Percentiles rank a stretch among this genome's conserved stretches.
Conservation (phyloP, 1,140 invertebrate species). For the Acarapis woodi region DNA sequence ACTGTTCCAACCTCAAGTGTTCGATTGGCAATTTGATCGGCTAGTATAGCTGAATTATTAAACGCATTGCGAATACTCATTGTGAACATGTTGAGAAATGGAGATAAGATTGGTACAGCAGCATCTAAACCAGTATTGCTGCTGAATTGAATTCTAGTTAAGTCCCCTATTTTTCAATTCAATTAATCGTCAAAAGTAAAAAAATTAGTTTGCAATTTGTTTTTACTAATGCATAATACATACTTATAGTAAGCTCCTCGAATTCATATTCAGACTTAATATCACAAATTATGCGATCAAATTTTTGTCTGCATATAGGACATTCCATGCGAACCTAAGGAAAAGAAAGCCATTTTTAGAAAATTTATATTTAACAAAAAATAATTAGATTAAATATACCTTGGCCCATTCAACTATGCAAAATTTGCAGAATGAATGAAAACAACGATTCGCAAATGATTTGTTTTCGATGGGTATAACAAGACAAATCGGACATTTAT, state of each 20-base stretch:
- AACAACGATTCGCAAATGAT: constrained; percentile 63
- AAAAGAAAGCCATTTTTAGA: no score
- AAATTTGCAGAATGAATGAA: constrained; percentile 74
- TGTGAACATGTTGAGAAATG: background rate
- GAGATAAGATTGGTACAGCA: background rate
- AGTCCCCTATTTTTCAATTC: no score
- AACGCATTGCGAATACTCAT: background rate
- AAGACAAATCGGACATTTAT: constrained; percentile 58
- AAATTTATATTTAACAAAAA: no score
- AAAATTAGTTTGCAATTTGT: no score
- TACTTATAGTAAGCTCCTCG: constrained; percentile 41
- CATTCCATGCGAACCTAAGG: no score
- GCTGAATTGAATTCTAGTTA: background rate
- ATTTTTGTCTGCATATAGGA: constrained; percentile 68
- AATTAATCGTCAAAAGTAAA: no score
- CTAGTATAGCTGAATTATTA: background rate
- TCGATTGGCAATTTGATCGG: constrained; percentile 5
- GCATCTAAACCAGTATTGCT: background rate
- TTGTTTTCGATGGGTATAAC: constrained; percentile 49
- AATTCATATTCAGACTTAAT: constrained; percentile 55
- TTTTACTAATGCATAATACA: background rate
- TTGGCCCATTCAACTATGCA: constrained; percentile 81
- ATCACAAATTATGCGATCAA: constrained; percentile 71
- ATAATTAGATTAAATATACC: constrained; percentile 60
- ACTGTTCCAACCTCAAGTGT: constrained; percentile 18